These are phyloP conservation scores for Callyntrura sp. DNA, from an alignment of 2,888 invertebrate genomes.

Conservation along the genomic window DNA sequence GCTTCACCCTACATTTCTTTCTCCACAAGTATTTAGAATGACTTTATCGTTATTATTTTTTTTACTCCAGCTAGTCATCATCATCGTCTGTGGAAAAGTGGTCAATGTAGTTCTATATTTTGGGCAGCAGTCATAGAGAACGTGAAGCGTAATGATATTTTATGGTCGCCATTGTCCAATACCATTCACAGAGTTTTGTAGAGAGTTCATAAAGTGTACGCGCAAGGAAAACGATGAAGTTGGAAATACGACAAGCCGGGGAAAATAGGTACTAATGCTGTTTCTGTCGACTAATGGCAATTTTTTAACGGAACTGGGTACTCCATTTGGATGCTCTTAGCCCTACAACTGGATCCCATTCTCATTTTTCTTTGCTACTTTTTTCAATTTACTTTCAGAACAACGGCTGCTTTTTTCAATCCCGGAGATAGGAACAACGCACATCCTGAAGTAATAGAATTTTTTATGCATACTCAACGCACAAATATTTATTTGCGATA, in stretches of 20 bases:
- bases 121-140: too few relatives aligned
- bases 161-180: not conserved
- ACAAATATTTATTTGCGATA: slow-evolving; percentile 12
- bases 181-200: not conserved
- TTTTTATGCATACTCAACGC: slow-evolving; percentile 49
- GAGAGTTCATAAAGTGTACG: not conserved
- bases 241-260: not conserved
- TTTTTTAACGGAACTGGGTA: not conserved
- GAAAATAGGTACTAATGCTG: not conserved
- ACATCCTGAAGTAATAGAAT: slow-evolving; percentile 66
- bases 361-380: not conserved
- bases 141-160: too few relatives aligned
- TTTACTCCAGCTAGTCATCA: too few relatives aligned
- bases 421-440: slow-evolving; percentile 3
- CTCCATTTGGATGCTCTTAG: not conserved
- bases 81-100: too few relatives aligned
- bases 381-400: slow-evolving; percentile 4
- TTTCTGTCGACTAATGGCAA: not conserved
- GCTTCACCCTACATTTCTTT: too few relatives aligned
- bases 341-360: slow-evolving; percentile 15
- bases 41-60: too few relatives aligned
- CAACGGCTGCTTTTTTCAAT: slow-evolving; percentile 38
- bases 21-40: too few relatives aligned
- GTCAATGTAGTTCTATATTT: too few relatives aligned
- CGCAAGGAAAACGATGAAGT: not conserved